Conservation (phyloP, 2,113 vertebrate species). For the Rhinolophus ferrumequinum region DNA sequence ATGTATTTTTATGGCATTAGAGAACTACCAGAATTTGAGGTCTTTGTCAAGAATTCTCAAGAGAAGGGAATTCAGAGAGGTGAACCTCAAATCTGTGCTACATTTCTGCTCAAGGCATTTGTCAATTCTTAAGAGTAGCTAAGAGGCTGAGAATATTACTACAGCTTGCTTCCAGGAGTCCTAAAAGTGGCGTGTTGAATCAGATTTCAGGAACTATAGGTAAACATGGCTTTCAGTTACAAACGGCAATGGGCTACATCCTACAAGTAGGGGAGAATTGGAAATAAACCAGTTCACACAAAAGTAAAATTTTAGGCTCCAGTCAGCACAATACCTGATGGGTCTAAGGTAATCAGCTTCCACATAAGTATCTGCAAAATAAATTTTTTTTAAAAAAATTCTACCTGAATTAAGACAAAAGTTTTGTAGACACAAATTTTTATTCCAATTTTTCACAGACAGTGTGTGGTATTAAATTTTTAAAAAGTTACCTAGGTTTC, state of each 20-base stretch:
- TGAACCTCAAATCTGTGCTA: neutral
- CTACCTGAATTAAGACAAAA: neutral
- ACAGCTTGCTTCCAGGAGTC: neutral
- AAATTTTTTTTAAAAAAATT: neutral
- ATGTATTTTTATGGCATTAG: neutral
- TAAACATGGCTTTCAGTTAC: neutral
- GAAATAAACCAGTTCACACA: neutral
- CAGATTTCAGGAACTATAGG: neutral
- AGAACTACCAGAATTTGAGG: neutral
- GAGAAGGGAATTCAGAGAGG: neutral
- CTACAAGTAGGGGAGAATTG: neutral
- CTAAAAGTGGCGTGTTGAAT: neutral
- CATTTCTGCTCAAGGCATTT: neutral
- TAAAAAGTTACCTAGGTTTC: neutral
- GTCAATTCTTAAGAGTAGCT: neutral
- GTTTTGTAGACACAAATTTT: neutral
- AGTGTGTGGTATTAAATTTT: neutral
- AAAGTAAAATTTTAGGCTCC: neutral
- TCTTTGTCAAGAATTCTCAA: neutral
- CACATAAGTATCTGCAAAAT: neutral
- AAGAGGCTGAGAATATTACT: neutral
- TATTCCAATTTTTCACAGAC: neutral
- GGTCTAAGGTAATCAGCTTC: neutral
- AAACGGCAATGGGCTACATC: neutral
- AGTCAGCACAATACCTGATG: neutral